Evolutionary conservation across 2,888 invertebrate species (phyloP).

Genomic region (Drosophila quinaria): DNA sequence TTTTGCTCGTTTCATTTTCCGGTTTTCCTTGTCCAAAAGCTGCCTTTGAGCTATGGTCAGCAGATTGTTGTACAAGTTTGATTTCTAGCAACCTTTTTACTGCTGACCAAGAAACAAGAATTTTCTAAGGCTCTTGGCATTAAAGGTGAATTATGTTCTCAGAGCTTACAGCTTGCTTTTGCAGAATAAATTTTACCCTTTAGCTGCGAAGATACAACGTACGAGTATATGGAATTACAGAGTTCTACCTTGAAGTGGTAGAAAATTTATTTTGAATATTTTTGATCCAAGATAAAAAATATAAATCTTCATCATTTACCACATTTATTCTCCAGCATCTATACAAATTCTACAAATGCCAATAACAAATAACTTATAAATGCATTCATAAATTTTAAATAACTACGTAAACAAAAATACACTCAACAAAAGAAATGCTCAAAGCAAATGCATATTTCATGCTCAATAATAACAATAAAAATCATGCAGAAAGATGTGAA

Average conservation of each 20-base stretch:
- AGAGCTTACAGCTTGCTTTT: neutral
- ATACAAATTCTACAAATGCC: neutral
- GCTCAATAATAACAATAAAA: conserved; percentile 9
- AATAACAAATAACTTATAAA: neutral
- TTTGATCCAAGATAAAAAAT: neutral
- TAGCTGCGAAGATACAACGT: neutral
- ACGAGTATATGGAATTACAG: neutral
- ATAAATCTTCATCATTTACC: neutral
- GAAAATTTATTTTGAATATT: neutral
- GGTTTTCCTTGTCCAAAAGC: conserved; percentile 8
- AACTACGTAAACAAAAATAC: neutral
- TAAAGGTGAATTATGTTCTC: conserved; percentile 14
- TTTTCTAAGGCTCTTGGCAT: conserved; percentile 4
- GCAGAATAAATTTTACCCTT: neutral
- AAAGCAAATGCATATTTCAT: conserved; percentile 40
- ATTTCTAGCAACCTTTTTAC: conserved; percentile 20
- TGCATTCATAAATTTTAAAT: conserved; percentile 1
- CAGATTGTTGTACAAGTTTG: conserved; percentile 47
- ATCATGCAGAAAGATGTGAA: conserved; percentile 1
- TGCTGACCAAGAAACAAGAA: conserved; percentile 28
- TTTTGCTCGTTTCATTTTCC: conserved; percentile 29
- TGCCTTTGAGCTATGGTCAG: conserved; percentile 63
- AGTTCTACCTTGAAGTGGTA: neutral
- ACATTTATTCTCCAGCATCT: neutral
- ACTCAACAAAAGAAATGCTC: conserved; percentile 13